Evolutionary conservation across 2,797 vertebrate genomes (phyloP), one percentile per base, ranked within the genome.

Genomic region (Gymnoscopelus microlampas): DNA sequence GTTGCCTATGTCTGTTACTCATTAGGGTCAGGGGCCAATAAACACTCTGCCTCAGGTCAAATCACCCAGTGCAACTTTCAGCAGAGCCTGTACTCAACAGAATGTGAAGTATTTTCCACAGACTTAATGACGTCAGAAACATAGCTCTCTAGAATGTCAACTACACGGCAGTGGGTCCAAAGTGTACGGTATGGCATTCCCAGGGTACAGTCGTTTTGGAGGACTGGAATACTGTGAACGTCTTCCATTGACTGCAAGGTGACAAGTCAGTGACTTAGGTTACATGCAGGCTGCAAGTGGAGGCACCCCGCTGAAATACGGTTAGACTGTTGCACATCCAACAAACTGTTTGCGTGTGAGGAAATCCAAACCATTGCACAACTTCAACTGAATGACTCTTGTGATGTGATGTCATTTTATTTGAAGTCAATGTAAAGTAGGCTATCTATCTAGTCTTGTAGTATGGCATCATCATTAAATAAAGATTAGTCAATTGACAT

Each of bases 221-320:
- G 44, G 55, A 53, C 66, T 68, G 24, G 64, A 57, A 66, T 66
- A 66, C 64, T 48, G 63, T 9, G 29, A 60, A 55, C 26, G n/a
- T 44, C 53, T 65, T 65, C 53, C 35, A 55, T 14, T 47, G 53
- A 44, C 29, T 44, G 29, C 57, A 60, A 60, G 57, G 6, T 60
- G 14, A 60, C 57, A 35, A n/a, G 19, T 39, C 55, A 29, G 60
- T 61, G 60, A 49, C 15, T 48, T 47, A 10, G 39, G 8, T 61
- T 49, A 61, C 60, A 24, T 24, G 59, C 39, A 10, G 44, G 19
- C 39, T 61, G 24, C n/a, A 51, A 47, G 5, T 9, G 12, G 19
- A 65, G 44, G 12, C 54, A 24, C 35, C 7, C 39, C 54, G 14
- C 9, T 65, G 53, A 58, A 49, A 48, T 23, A 5, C 24, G 60